Base-by-base conservation (phyloP, 2,113 vertebrate species). In the Sigmodon hispidus region DNA sequence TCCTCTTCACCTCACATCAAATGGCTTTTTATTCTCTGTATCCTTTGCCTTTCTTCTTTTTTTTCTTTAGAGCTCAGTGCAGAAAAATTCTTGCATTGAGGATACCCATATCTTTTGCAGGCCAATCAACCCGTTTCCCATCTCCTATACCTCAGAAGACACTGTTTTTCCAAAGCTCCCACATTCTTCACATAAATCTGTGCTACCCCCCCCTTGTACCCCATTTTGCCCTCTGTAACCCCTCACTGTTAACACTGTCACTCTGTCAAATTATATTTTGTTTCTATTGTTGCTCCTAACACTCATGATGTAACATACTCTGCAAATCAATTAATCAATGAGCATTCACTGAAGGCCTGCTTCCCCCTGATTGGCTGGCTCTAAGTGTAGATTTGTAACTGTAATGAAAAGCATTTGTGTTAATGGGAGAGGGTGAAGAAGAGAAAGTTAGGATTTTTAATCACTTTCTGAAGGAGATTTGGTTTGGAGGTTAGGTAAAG, bases 11-110 rank as follows among this genome's bases (percentile, higher is more conserved):
- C 94, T 96, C 94, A 94, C 95, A 97, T 97, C 97, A 97, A 97
- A 97, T 97, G 96, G 95, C 96, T 96, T 98, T 97, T 97, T 94
- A 97, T 97, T 96, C 97, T 96, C 93, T 83, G 88, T 89, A 93
- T 97, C 95, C 94, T 95, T 97, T 85, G 87, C 95, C 94, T 97
- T 97, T 96, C 91, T 97, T 96, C 84, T 96, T 97, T 88, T 94
- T 94, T 94, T 94, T 94, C 95, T 97, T 97, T 96, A 94, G 92
- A 95, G 90, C 70, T 95, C 91, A 92, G 94, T 93, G 92, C 80
- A 97, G 92, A 75, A 94, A 94, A 96, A 89, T 79, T 94, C 95
- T 97, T 95, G 81, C 94, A 92, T 48, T 50, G 88, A 96, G 89
- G 89, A 75, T 88, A 94, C 92, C 84, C 69, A 40, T 95, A 90